Evolutionary conservation across 2,797 vertebrate genomes (phyloP).

Genomic region (Gephyroberyx darwinii): DNA sequence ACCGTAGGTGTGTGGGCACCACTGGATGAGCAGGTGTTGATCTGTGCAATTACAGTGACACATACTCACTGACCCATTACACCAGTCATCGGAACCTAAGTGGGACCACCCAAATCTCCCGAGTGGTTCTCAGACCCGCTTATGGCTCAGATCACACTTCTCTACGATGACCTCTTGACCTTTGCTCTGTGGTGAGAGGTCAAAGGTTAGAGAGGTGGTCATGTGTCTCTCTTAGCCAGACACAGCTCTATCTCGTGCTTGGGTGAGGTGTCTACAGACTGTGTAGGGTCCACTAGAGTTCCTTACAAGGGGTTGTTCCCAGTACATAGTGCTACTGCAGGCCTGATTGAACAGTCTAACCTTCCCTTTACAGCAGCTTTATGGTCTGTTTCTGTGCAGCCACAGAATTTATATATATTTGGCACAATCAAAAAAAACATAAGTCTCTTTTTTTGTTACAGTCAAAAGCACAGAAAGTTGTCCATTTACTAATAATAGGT

Average conservation of each 20-base stretch:
- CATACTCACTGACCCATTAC: slow-evolving; percentile 73
- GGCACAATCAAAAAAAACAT: slow-evolving; percentile 78
- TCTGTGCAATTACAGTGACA: slow-evolving; percentile 78
- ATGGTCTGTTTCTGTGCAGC: slow-evolving; percentile 58
- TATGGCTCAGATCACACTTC: slow-evolving; percentile 64
- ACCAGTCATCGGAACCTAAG: slow-evolving; percentile 56
- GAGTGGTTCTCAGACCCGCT: slow-evolving; percentile 68
- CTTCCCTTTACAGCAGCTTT: slow-evolving; percentile 63
- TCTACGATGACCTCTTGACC: slow-evolving; percentile 66
- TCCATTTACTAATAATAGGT: slow-evolving; percentile 59
- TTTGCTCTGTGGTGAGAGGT: slow-evolving; percentile 59
- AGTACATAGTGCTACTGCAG: slow-evolving; percentile 44
- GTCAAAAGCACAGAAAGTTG: slow-evolving; percentile 54
- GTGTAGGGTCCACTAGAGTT: slow-evolving; percentile 36
- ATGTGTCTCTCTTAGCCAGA: slow-evolving; percentile 71
- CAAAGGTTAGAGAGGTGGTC: slow-evolving; percentile 69
- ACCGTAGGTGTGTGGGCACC: slow-evolving; percentile 54
- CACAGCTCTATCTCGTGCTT: slow-evolving; percentile 56
- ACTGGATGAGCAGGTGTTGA: slow-evolving; percentile 76
- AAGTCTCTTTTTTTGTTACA: slow-evolving; percentile 47
- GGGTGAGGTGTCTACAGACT: slow-evolving; percentile 14
- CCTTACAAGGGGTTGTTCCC: slow-evolving; percentile 44
- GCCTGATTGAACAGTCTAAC: slow-evolving; percentile 32
- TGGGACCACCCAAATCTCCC: slow-evolving; percentile 73
- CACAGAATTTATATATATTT: slow-evolving; percentile 78